Evolutionary conservation across 1,140 invertebrate species (phyloP), one percentile per base, ranked within the genome.

Genomic region (Tetragonula clypearis): DNA sequence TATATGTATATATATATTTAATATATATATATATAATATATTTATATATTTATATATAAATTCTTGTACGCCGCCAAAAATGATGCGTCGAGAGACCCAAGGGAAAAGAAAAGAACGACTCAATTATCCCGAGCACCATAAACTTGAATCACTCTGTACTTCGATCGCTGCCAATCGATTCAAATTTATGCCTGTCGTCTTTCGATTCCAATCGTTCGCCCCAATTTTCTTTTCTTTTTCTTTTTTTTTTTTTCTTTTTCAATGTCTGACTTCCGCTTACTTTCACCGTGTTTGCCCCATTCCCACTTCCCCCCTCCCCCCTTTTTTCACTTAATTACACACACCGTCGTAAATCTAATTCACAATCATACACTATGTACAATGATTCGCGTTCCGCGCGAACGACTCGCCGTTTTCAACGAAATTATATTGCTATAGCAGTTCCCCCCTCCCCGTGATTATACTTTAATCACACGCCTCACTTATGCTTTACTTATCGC

Each of bases 361-460:
- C 88, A 90, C 84, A 90, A 90, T 90, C 87, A 84, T 90, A 90
- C 89, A 90, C 89, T 90, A 90, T 90, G 62, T 90, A 90, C 89
- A 90, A 74, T 49, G 69, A 49, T 49, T 53, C 69, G 56, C 86
- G 76, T 53, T 53, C 56, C 79, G 76, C 55, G 77, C 68, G 56
- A 56, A 60, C 75, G 76, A 79, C 82, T 83, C 81, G 78, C 69
- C 71, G 84, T 82, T 77, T 30, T 15, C 68, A 75, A 79, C 72
- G 56, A 75, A 72, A 81, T 62, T 86, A 86, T 89, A 88, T 88
- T 81, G 87, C 88, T 84, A 88, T 86, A 60, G 53, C 41, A 49
- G 41, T 49, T 11, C 5, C 71, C 41, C 56, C 71, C 14, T 69
- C 65, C 30, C 30, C 30, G 30, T 30, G 30, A 35, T 35, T n/a